Base-by-base conservation (phyloP, 2,888 invertebrate genomes). In the Timandra comae region DNA sequence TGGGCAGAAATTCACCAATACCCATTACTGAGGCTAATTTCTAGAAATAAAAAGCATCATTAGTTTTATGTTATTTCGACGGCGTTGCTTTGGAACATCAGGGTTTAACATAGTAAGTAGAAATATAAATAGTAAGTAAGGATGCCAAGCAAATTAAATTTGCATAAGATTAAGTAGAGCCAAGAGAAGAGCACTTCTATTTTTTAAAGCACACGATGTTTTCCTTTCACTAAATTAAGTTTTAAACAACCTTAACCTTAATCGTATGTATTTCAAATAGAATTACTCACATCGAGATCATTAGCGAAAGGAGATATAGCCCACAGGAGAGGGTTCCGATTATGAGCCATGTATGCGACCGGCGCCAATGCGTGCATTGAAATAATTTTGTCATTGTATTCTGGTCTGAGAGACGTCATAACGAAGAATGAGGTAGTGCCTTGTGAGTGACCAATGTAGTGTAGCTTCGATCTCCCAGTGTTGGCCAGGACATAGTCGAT, bases 401-500 rank as follows among this genome's bases (percentile, higher is more conserved):
- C 88, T 0, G 92, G 91, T n/a, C 74, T 69, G 31, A 88, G 75
- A 0, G 90, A 88, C 8, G 84, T 80, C 90, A 92, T 87, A 0
- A 91, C 90, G 58, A 88, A 93, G 62, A 91, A 92, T 1, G 77
- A 56, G 0, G 92, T 91, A 0, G 91, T 90, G 1, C 84, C 84
- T 67, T 91, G 91, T 0, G 95, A 96, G 63, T 95, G 94, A 0
- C 96, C 96, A 1, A 93, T 74, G 61, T 95, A 96, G 53, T 91
- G 91, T 0, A 96, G 55, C 30, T 89, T 77, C 1, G 85, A 46
- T 12, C 87, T 78, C 0, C 87, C 87, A 0, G 94, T 92, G 2
- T 49, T 30, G 0, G 63, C 53, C 1, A 91, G 69, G n/a, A 91
- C 84, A 55, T 91, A 90, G 61, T 97, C 92, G 27, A 98, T 91